Evolutionary conservation across 1,140 invertebrate genomes (phyloP), one percentile per base, ranked within the genome.

Genomic region (Heliconius hermathena): DNA sequence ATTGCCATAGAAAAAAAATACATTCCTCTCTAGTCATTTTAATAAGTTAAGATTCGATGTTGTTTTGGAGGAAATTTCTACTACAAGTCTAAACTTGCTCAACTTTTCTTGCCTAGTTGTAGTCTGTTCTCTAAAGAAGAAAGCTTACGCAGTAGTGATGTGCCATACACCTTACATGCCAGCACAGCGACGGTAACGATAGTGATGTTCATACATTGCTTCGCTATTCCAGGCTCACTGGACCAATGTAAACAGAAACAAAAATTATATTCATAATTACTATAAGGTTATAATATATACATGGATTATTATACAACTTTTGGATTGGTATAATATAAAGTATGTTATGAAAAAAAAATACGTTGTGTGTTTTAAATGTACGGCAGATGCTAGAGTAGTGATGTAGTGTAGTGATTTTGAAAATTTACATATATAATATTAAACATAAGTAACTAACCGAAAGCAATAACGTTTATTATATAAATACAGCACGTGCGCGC

Each of bases 11-110:
- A 54, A 82, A 85, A n/a, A 84, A 86, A 84, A 88, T 87, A 91
- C 92, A 93, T 93, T 92, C 91, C 91, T 89, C 84, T 94, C 92
- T 94, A 94, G 92, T 94, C 92, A 93, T 91, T 91, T 90, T 91
- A 82, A 81, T 84, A 80, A 82, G 77, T 81, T 83, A 82, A 83
- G 81, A 84, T 85, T 84, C 57, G 74, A 77, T 52, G 81, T 83
- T 82, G 76, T 78, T 83, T 87, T 84, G 83, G 86, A 88, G 84
- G 85, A 82, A 87, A 88, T 77, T 81, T 80, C 81, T 78, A 83
- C 80, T 76, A 71, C 82, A 82, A 85, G 83, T 89, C 86, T 88
- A 80, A 85, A 90, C 88, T 94, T 92, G 92, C 92, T 94, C 92
- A 93, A 92, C 87, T 87, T 85, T 84, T 89, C 89, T 90, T 88